phyloP scores from a whole-genome alignment of 1,140 invertebrate genomes.

The Eubasilissa regina region DNA sequence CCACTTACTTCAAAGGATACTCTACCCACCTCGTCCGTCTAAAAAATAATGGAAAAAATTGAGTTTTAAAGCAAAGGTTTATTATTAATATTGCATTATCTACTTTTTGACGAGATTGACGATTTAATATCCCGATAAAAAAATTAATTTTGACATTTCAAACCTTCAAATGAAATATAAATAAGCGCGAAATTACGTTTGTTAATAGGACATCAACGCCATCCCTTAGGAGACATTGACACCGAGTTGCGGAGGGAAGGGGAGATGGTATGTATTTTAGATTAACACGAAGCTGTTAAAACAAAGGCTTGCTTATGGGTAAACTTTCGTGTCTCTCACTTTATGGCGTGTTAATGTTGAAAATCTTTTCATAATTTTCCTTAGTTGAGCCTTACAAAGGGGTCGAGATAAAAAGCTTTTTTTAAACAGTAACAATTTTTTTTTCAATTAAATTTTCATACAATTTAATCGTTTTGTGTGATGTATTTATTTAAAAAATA shows the following conservation, averaged over 20 bases:
- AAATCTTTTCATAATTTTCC: slow-evolving; percentile 36
- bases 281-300: slow-evolving; percentile 40
- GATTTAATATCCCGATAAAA: background rate
- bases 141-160: background rate
- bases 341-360: slow-evolving; percentile 30
- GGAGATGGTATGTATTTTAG: slow-evolving; percentile 29
- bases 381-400: background rate
- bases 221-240: slow-evolving; percentile 25
- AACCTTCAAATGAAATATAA: background rate
- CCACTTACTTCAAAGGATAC: too few relatives aligned
- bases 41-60: too few relatives aligned
- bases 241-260: background rate
- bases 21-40: too few relatives aligned
- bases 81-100: too few relatives aligned
- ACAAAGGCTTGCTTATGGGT: slow-evolving; percentile 38
- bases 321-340: slow-evolving; percentile 24
- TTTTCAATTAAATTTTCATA: background rate
- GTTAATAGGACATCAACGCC: slow-evolving; percentile 25
- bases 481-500: too few relatives aligned
- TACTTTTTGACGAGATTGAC: too few relatives aligned
- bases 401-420: background rate
- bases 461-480: too few relatives aligned
- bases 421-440: background rate
- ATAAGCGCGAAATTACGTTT: slow-evolving; percentile 4
- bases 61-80: too few relatives aligned